Base-by-base conservation (phyloP, 2,888 invertebrate genomes). In the Ashinkailepas kermadecensis region DNA sequence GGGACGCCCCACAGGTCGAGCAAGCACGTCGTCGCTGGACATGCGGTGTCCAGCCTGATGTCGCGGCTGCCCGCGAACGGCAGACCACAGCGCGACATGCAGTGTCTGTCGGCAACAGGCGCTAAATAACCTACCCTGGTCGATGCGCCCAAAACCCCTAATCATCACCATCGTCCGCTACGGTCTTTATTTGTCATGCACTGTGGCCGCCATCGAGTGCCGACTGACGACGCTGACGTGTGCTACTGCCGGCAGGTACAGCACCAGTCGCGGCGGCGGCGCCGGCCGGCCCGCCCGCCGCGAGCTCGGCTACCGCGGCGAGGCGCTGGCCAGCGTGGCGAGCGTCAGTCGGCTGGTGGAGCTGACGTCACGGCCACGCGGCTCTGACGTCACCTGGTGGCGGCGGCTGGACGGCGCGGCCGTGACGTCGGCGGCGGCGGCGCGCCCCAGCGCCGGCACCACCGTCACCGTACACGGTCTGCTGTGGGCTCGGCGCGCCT, bases 391-490 rank as follows among this genome's bases (percentile, higher is more conserved):
- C 81, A 92, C 93, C 0, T 92, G 90, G 87, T 87, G 87, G 39
- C 91, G 91, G 87, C 88, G 88, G 21, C 91, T 90, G 86, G 85
- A 85, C 84, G 85, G 87, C 80, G 86, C 87, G 15, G 84, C 86
- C 56, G 86, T 90, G n/a, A 84, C 86, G 9, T 85, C 86, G 62
- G 86, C 87, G 81, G 84, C 86, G 15, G 83, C 83, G 11, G 84
- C 85, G 54, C 89, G 93, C 84, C 91, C 93, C 11, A 91, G 91
- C 74, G 88, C 87, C 84, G 94, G 94, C 81, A 93, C 93, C 0
- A 94, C 94, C 15, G 90, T 94, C 15, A 91, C 92, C 81, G 88
- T 93, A 78, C 89, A 90, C 85, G 91, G 91, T 80, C 91, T 93
- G 85, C 88, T 93, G 84, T 88, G 90, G 85, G 91, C 91, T 85